Percentiles rank a stretch among this genome's conserved stretches.
phyloP scores from a whole-genome alignment of 2,888 invertebrate species.

The Nomada ferruginata region DNA sequence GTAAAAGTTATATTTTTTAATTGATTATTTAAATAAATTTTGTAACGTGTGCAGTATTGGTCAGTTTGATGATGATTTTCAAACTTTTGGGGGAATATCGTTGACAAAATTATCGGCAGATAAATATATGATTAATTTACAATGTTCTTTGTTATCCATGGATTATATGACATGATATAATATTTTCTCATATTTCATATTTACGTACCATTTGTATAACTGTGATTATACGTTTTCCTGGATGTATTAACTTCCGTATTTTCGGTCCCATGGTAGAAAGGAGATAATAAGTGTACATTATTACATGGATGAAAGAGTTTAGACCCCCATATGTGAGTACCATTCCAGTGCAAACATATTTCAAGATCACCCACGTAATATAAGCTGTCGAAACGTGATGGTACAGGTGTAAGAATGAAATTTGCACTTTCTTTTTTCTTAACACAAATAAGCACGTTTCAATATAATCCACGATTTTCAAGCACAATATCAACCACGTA shows the following conservation, averaged over 20 bases:
- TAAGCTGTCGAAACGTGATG: constrained; percentile 88
- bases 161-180: no score
- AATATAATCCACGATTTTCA: constrained; percentile 88
- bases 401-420: constrained; percentile 84
- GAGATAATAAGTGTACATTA: constrained; percentile 81
- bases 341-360: constrained; percentile 88
- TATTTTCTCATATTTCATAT: constrained; percentile 71
- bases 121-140: neutral
- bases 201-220: constrained; percentile 79
- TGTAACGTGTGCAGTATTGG: no score
- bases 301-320: constrained; percentile 34
- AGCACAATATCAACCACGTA: constrained; percentile 86
- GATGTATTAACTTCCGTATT: no score
- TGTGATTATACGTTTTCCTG: no score
- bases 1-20: no score
- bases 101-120: no score
- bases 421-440: constrained; percentile 89
- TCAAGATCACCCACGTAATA: constrained; percentile 86
- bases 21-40: no score
- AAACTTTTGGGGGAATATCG: no score
- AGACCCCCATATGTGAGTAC: constrained; percentile 31
- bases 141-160: no score
- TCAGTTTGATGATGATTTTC: no score
- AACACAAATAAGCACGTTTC: constrained; percentile 90
- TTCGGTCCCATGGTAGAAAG: no score